Conservation (phyloP, 2,888 invertebrate genomes). For the Tinea pellionella region DNA sequence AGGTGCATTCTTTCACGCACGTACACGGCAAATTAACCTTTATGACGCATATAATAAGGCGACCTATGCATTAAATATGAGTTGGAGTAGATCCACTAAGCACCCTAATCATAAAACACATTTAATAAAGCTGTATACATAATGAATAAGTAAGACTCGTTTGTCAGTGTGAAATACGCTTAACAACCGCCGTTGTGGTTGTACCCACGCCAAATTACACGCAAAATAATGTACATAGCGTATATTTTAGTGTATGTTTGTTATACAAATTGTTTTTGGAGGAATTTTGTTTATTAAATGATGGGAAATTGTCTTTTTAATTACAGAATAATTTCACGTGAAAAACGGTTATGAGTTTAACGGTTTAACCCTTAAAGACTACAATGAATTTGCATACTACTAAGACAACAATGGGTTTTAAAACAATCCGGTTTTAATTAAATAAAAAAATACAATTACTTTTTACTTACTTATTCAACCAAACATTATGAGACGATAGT, state of each 20-base stretch:
- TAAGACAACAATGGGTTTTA: too few relatives aligned
- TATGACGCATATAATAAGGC: neutral
- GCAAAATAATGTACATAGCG: neutral
- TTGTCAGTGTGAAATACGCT: neutral
- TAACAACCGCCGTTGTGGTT: neutral
- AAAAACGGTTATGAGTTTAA: too few relatives aligned
- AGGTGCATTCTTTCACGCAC: too few relatives aligned
- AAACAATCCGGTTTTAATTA: too few relatives aligned
- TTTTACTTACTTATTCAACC: too few relatives aligned
- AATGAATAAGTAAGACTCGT: neutral
- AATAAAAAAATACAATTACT: too few relatives aligned
- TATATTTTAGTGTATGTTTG: neutral
- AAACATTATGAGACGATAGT: too few relatives aligned
- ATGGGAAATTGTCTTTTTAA: too few relatives aligned
- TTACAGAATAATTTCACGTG: too few relatives aligned
- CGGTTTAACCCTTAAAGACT: too few relatives aligned
- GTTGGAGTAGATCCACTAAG: neutral
- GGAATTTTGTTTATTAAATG: neutral
- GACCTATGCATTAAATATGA: neutral
- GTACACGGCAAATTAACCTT: neutral
- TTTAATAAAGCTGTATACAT: neutral
- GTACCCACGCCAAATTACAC: neutral
- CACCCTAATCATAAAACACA: neutral
- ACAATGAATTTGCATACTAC: too few relatives aligned
- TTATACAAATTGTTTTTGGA: neutral